Percentiles rank a stretch among this genome's conserved stretches.
Conservation (phyloP, 2,113 vertebrate genomes). For the Amia ocellicauda region DNA sequence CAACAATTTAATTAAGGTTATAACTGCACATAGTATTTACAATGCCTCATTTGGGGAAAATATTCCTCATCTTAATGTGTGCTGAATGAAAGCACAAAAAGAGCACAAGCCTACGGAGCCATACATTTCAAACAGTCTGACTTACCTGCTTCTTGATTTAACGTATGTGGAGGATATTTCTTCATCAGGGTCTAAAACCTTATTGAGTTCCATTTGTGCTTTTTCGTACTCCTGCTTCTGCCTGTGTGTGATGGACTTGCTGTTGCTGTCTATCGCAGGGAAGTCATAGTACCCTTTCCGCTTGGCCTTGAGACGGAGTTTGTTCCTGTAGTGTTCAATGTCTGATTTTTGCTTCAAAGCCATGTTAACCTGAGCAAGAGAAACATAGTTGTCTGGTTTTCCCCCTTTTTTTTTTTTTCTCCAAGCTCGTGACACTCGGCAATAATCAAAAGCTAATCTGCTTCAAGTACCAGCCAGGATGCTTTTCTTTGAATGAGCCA, state of each 20-base stretch:
- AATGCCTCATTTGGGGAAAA: neutral
- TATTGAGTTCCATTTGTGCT: conserved; percentile 73
- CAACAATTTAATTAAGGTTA: no score
- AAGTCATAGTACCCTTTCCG: conserved; percentile 96
- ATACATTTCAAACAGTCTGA: no score
- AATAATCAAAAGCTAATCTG: neutral
- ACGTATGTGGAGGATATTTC: conserved; percentile 80
- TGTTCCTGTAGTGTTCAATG: conserved; percentile 98
- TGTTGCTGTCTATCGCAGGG: conserved; percentile 69
- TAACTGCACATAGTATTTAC: no score
- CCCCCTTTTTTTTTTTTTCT: no score
- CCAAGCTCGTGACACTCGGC: neutral
- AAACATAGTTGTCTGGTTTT: no score
- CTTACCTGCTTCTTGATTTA: conserved; percentile 87
- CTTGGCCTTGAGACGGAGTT: conserved; percentile 93
- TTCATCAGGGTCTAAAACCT: conserved; percentile 76
- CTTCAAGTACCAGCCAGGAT: no score
- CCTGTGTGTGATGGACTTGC: conserved; percentile 67
- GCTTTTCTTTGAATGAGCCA: no score
- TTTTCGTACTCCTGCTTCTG: conserved; percentile 72
- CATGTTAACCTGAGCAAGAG: conserved; percentile 79
- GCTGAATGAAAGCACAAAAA: no score
- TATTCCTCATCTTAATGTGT: neutral
- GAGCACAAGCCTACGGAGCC: no score
- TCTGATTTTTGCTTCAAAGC: conserved; percentile 97